Evolutionary conservation across 2,113 vertebrate genomes (phyloP), one percentile per base, ranked within the genome.

Genomic region (Desmodus rotundus): DNA sequence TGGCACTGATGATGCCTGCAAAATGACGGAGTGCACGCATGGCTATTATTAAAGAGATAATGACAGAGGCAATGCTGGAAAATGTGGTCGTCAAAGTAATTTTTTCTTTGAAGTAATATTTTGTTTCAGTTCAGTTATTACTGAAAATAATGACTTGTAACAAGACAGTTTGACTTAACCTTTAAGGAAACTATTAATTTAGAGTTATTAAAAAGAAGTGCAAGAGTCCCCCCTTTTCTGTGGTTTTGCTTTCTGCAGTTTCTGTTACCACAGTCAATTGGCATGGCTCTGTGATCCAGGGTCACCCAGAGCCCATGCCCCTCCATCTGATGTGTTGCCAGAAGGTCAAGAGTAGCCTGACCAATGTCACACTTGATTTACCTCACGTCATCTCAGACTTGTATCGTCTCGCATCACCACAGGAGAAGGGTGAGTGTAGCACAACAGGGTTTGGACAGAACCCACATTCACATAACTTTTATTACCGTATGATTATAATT

Each of bases 121-220:
- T 65, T 88, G n/a, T 84, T 70, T 45, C 56, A 74, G 45, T 82
- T 93, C 72, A 94, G 82, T 80, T 96, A 94, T 80, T 89, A 73
- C 31, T 95, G 63, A 91, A 97, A 96, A 97, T 97, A 91, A 80
- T 96, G 95, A 96, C 41, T 63, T 91, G 13, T 67, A 94, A 86
- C 41, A 83, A 86, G 82, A 68, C 0, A 52, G 24, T 89, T 97
- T 87, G 33, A 93, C 72, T 91, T 93, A 91, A 87, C 47, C 33
- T 96, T 33, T 89, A 81, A 74, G 72, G 87, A 96, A 91, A 87
- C 47, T 85, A 94, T 80, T 92, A 91, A 94, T 96, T 95, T 92
- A 93, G 70, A 77, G 65, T 93, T 92, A 95, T 94, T 96, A 96
- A 89, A 95, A 95, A 36, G 85, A 93, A 96, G 87, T 56, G 24